Evolutionary conservation across 2,888 invertebrate species (phyloP).

Genomic region (Leptopilina drosophilae): DNA sequence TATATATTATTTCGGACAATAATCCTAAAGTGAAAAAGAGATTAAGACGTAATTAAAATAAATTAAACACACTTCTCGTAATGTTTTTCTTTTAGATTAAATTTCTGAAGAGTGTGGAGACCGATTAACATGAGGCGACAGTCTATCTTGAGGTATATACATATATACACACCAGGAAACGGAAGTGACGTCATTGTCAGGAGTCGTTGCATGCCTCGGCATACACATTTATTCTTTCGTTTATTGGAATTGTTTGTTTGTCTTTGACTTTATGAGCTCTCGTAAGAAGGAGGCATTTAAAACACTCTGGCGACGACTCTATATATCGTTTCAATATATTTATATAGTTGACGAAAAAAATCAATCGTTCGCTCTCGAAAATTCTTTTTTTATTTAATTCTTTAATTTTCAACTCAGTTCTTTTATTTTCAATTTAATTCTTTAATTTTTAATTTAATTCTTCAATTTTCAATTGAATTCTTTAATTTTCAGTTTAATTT

Average conservation of each 20-base stretch:
- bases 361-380: no score
- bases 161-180: conserved; percentile 67
- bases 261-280: conserved; percentile 48
- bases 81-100: conserved; percentile 27
- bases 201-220: conserved; percentile 57
- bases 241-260: conserved; percentile 71
- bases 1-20: neutral
- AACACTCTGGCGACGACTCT: neutral
- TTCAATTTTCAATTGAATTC: no score
- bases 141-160: conserved; percentile 57
- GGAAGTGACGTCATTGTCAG: conserved; percentile 72
- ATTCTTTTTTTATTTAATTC: no score
- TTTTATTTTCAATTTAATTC: no score
- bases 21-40: neutral
- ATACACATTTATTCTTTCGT: conserved; percentile 66
- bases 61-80: conserved; percentile 8
- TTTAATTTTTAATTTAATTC: no score
- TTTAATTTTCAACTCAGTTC: no score
- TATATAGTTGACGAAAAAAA: no score
- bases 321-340: no score
- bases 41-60: neutral
- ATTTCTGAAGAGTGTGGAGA: conserved; percentile 49
- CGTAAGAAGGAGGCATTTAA: neutral
- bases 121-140: conserved; percentile 70
- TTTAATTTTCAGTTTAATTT: no score